Conservation (phyloP, 2,113 vertebrate genomes). For the Oncorhynchus kisutch region DNA sequence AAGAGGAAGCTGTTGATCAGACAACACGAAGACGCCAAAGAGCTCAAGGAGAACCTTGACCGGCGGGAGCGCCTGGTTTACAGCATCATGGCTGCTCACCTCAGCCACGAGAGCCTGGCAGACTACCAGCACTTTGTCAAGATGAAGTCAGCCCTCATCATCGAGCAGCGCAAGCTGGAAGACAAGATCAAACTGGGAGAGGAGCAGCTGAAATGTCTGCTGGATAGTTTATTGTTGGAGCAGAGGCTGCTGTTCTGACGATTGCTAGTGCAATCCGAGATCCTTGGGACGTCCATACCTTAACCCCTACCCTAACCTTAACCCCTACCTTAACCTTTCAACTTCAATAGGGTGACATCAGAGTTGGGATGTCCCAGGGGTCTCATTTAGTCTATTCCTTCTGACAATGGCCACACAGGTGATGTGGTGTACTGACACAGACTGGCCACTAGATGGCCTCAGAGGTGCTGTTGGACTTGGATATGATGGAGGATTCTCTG, state of each 20-base stretch:
- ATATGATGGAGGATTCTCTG: too few species aligned
- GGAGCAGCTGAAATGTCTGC: constrained; percentile 94
- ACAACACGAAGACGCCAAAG: constrained; percentile 94
- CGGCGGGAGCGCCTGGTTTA: constrained; percentile 85
- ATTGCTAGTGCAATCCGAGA: too few species aligned
- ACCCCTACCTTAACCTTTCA: too few species aligned
- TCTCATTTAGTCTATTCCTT: constrained; percentile 1
- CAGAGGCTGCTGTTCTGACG: constrained; percentile 50
- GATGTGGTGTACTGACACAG: not conserved
- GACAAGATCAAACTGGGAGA: constrained; percentile 97
- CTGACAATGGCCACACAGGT: constrained; percentile 14
- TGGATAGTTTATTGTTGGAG: constrained; percentile 84
- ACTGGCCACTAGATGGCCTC: not conserved
- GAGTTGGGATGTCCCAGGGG: too few species aligned
- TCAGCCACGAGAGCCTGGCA: constrained; percentile 85
- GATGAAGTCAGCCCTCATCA: constrained; percentile 98
- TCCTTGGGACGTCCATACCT: too few species aligned
- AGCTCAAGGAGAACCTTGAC: constrained; percentile 97
- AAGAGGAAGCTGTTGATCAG: constrained; percentile 90
- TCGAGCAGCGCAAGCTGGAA: constrained; percentile 95
- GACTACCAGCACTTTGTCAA: constrained; percentile 98
- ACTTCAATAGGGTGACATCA: too few species aligned
- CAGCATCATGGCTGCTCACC: constrained; percentile 84
- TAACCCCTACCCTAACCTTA: too few species aligned
- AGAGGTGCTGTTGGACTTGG: not conserved